phyloP scores from a whole-genome alignment of 2,797 vertebrate genomes.

The Platyrinchus mystaceus region DNA sequence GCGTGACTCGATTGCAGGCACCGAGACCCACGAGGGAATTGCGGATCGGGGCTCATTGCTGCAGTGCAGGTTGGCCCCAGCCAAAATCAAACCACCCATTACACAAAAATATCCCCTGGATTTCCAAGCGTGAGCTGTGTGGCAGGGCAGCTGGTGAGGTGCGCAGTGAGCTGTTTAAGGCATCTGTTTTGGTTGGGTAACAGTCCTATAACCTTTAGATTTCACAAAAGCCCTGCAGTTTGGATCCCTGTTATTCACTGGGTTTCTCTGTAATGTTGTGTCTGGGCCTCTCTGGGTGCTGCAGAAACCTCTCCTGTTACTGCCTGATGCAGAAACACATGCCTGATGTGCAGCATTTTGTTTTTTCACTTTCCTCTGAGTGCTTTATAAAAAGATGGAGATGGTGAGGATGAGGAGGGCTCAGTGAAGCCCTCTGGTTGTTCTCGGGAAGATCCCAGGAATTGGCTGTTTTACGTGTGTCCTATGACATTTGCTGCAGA shows the following conservation, averaged over 20 bases:
- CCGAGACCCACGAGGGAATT: background rate
- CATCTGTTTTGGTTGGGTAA: background rate
- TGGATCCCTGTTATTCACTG: rapidly evolving
- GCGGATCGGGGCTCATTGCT: background rate
- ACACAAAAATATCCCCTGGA: background rate
- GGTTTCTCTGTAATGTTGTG: background rate
- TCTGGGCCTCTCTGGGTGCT: background rate
- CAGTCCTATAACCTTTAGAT: background rate
- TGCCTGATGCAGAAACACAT: background rate
- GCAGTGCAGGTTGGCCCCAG: background rate
- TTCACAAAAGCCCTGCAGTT: rapidly evolving
- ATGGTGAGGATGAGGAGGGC: background rate
- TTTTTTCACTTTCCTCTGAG: background rate
- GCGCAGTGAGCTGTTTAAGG: background rate
- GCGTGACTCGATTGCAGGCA: background rate
- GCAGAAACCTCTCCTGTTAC: background rate
- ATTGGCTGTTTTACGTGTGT: rapidly evolving
- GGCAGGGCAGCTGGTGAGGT: background rate
- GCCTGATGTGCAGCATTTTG: background rate
- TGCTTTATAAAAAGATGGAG: background rate
- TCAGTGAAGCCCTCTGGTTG: background rate
- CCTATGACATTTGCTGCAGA: background rate
- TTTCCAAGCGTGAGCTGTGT: rapidly evolving
- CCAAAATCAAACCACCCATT: background rate
- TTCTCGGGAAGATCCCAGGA: background rate